These are phyloP conservation scores for Acanthosoma haemorrhoidale DNA, from an alignment of 2,888 invertebrate species.

Conservation along the genomic window DNA sequence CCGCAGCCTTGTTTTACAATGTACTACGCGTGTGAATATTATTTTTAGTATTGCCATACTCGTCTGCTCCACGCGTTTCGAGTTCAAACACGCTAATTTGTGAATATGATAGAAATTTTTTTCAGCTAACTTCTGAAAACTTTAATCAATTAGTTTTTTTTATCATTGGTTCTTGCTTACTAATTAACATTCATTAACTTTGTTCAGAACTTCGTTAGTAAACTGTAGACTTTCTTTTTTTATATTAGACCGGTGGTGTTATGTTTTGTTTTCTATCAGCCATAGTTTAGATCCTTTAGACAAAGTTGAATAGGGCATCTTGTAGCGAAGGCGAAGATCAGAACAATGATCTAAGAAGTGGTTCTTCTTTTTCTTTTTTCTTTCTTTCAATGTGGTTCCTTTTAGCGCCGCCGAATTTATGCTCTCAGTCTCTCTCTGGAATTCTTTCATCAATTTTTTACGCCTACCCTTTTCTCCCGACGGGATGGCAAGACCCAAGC, in stretches of 20 bases:
- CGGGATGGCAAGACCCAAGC: not conserved
- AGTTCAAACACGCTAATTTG: no score
- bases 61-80: no score
- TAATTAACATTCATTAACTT: no score
- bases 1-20: no score
- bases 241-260: not conserved
- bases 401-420: conserved; percentile 21
- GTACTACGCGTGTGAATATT: no score
- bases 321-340: not conserved
- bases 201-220: no score
- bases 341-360: not conserved
- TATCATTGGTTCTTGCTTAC: no score
- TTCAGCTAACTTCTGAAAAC: no score
- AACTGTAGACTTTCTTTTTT: no score
- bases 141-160: no score
- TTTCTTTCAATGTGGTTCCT: not conserved
- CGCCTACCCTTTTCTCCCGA: not conserved
- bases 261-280: not conserved
- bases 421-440: not conserved
- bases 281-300: not conserved
- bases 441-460: conserved; percentile 17
- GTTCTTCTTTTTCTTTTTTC: not conserved
- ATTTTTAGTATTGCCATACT: no score
- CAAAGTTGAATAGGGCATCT: not conserved
- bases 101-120: no score